Conservation (phyloP, 2,888 invertebrate genomes). For the Scotopteryx bipunctaria region DNA sequence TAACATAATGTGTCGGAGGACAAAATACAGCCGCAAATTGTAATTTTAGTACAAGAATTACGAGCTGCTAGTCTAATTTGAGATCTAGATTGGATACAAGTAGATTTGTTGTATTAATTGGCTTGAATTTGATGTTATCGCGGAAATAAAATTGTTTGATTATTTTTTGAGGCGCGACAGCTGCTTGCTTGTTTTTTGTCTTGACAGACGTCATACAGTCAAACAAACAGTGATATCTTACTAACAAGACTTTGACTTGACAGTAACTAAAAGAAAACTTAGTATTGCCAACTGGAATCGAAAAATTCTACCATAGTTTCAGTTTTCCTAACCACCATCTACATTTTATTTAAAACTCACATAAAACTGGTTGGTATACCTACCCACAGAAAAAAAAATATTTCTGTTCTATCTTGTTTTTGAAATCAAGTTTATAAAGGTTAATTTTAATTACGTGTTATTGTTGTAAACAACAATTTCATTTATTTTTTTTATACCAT, state of each 20-base stretch:
- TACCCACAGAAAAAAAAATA: not conserved
- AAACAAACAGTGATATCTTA: too few species aligned
- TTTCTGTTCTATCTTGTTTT: too few species aligned
- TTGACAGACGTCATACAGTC: too few species aligned
- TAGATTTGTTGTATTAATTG: conserved; percentile 45
- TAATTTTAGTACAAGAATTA: not conserved
- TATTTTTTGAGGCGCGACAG: conserved; percentile 7
- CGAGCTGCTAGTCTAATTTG: conserved; percentile 8
- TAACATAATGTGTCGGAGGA: conserved; percentile 47
- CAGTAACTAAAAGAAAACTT: not conserved
- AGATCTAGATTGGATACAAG: conserved; percentile 34
- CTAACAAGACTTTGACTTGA: not conserved
- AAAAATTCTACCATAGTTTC: not conserved
- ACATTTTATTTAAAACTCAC: too few species aligned
- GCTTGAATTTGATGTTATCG: conserved; percentile 34
- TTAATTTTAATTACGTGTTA: too few species aligned
- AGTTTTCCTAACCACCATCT: too few species aligned
- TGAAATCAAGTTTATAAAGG: too few species aligned
- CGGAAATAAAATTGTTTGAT: conserved; percentile 18
- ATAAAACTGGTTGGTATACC: too few species aligned
- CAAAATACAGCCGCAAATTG: conserved; percentile 13
- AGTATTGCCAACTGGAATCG: not conserved
- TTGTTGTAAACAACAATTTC: too few species aligned
- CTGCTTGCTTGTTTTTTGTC: not conserved
- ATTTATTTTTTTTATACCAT: too few species aligned